Evolutionary conservation across 2,113 vertebrate genomes (phyloP), one percentile per base, ranked within the genome.

Genomic region (Colinus virginianus): DNA sequence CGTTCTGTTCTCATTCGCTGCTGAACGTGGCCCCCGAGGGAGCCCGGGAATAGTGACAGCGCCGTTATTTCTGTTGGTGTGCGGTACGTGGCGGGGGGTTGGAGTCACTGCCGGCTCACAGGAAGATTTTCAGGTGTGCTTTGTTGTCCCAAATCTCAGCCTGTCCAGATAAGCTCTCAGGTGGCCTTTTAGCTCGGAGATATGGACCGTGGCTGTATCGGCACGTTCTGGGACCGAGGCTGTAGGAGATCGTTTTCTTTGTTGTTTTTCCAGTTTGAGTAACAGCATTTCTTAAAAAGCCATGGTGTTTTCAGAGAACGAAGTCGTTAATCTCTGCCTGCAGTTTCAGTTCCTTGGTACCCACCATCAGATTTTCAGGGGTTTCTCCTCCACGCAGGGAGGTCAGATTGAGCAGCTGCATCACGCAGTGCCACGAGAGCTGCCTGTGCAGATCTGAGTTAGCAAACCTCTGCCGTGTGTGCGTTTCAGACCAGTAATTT

Each of bases 51-150:
- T 12, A 1, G 6, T 23, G n/a, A 2, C 15, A 9, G 0, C 8
- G 0, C 0, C 1, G 7, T 42, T 46, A 0, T 26, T 77, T 26
- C 62, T 16, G 18, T 2, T 13, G 1, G 4, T 23, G n/a, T 26
- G 17, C 1, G 20, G 23, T 1, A 3, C 1, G 16, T 0, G 13
- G 1, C 25, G 2, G 2, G 26, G 5, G 7, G 5, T 13, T 1
- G 0, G 30, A 32, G 43, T 62, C 51, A 0, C 46, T 62, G 14
- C 7, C 2, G 2, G 66, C 30, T 13, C 36, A 5, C 56, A 1
- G n/a, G 10, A 7, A 11, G 7, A 13, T 49, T 21, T 30, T 6
- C 28, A 20, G 71, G 67, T 67, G 68, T 5, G 0, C 9, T 4
- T 21, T 36, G 7, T 22, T n/a, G 11, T 66, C 63, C 56, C n/a